Base-by-base conservation (phyloP, 2,113 vertebrate species). In the Campylorhamphus procurvoides region DNA sequence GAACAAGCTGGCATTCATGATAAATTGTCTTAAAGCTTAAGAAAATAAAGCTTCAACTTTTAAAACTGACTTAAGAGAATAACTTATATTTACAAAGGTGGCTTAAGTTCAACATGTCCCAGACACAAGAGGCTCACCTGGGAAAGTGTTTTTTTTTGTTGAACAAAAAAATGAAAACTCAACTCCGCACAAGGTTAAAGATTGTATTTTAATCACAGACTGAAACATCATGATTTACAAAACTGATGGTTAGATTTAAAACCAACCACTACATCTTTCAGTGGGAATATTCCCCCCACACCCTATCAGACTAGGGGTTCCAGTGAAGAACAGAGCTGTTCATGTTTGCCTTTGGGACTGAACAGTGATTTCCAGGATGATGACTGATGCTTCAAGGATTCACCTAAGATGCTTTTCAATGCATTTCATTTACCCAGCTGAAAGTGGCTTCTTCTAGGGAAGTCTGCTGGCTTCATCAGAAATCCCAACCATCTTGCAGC, bases 401-500 rank as follows among this genome's bases (percentile, higher is more conserved):
- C 94, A 85, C n/a, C 64, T 93, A 96, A 82, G 77, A 94, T 92
- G 92, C 47, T 58, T 94, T 83, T 89, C 87, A 82, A 89, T 59
- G 50, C 40, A 84, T 93, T 96, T 94, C 42, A 56, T 97, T 93
- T 90, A 87, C 82, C 37, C 84, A 91, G 64, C 39, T 75, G 86
- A 62, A 92, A 94, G 76, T 74, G 56, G 63, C 64, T 93, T 92
- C 63, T 82, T 92, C 79, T 96, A 95, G 68, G 59, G 73, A 77
- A 84, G 44, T 67, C 84, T 85, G 18, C 3, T 42, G 77, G 72
- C 82, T 53, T 77, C 16, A 33, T 98, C 96, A 3, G 59, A 63
- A 69, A 99, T 95, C 12, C 98, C 98, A 56, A 96, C 97, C 44
- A 99, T 96, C 47, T 94, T 93, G 86, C 98, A 99, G 97, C 99